Evolutionary conservation across 2,797 vertebrate species (phyloP), one percentile per base, ranked within the genome.

Genomic region (Knipowitschia caucasica): DNA sequence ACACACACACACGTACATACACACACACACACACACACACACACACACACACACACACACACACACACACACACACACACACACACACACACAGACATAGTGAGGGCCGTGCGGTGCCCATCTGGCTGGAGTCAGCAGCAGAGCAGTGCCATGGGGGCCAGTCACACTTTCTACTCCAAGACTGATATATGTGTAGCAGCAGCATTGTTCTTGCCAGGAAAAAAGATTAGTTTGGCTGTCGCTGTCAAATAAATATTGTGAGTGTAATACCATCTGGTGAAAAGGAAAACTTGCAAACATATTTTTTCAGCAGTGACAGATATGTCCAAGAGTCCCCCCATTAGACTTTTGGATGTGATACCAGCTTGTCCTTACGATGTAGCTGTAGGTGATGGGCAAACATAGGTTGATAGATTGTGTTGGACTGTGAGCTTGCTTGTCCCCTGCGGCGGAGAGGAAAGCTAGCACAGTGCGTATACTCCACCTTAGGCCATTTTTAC

Each of bases 401-500:
- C 69, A 73, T 66, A 81, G 65, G 58, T 78, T 81, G 73, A 85
- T 75, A 64, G 70, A 83, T 75, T 70, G 73, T 69, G 67, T 64
- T 51, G 44, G 65, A 75, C 72, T 75, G 63, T 62, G 29, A 69
- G 68, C 61, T 59, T 67, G 58, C 47, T 50, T 64, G 49, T 76
- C 62, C 63, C 62, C 56, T 30, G 46, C 53, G 79, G 62, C 11
- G 50, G 67, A 76, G 46, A 42, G 50, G 59, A 77, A 75, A 64
- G 72, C 71, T 49, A 59, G 59, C 56, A 64, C 61, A 50, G 70
- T 33, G 53, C 75, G 64, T 62, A 78, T 77, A 84, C 66, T 84
- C n/a, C 75, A 46, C 75, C 65, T 67, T 71, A 70, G 70, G 80
- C 75, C 80, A 65, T 77, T 88, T 87, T 77, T 75, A 73, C 78